Conservation (phyloP, 2,797 vertebrate genomes). For the Gymnothorax reevesii region DNA sequence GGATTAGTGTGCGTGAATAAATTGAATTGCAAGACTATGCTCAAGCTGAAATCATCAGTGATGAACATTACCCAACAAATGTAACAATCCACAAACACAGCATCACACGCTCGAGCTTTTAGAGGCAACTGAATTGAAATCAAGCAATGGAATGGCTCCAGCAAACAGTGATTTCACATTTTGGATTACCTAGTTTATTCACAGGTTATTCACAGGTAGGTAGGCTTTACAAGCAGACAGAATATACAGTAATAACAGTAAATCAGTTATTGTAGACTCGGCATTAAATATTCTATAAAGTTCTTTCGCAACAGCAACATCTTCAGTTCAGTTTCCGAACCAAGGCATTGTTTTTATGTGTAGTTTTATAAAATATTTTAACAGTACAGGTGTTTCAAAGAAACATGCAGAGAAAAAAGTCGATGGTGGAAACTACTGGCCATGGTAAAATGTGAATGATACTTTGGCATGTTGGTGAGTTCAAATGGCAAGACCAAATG, state of each 20-base stretch:
- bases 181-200: slow-evolving; percentile 44
- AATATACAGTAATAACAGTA: slow-evolving; percentile 1
- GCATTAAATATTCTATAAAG: slow-evolving; percentile 19
- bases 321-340: slow-evolving; percentile 29
- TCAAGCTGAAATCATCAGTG: background rate
- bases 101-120: background rate
- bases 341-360: slow-evolving; percentile 16
- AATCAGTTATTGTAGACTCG: slow-evolving; percentile 18
- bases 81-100: background rate
- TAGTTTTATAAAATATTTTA: slow-evolving; percentile 16
- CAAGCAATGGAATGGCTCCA: background rate
- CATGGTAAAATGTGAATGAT: background rate
- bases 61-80: background rate
- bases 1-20: background rate
- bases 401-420: slow-evolving; percentile 10
- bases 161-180: background rate
- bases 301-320: slow-evolving; percentile 23
- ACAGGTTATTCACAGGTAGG: slow-evolving; percentile 37
- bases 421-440: background rate
- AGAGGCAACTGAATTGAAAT: background rate
- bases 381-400: slow-evolving; percentile 21
- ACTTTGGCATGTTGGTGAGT: background rate
- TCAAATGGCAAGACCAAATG: background rate
- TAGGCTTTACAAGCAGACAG: slow-evolving; percentile 5
- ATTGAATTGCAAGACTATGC: background rate